Percentiles rank a stretch among this genome's conserved stretches.
phyloP scores from a whole-genome alignment of 1,140 invertebrate genomes.

The Bacillus rossius region DNA sequence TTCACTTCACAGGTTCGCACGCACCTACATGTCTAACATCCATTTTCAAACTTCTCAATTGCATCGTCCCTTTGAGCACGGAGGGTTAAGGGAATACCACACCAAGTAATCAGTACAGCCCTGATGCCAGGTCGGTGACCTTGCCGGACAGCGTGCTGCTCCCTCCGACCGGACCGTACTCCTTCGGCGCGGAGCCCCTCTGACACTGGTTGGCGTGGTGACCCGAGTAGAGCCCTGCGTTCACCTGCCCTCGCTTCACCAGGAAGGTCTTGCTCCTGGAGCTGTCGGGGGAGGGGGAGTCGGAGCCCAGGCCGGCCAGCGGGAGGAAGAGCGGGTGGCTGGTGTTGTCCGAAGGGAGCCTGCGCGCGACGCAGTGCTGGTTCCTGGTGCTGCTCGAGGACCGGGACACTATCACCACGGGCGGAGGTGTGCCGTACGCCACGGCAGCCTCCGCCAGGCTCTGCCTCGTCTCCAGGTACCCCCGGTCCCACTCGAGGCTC shows the following conservation, averaged over 20 bases:
- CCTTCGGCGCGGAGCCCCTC: background rate
- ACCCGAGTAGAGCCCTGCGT: constrained; percentile 56
- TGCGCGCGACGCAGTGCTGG: background rate
- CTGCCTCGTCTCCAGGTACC: background rate
- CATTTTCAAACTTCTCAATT: too few species aligned
- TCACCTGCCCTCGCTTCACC: constrained; percentile 52
- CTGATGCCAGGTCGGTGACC: constrained; percentile 64
- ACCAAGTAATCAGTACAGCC: constrained; percentile 49
- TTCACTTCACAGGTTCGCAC: too few species aligned
- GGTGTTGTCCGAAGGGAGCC: constrained; percentile 14
- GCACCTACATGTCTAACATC: too few species aligned
- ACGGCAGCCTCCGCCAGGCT: background rate
- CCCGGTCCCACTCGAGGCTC: constrained; percentile 10
- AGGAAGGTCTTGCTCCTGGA: constrained; percentile 45
- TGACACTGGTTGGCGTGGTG: constrained; percentile 28
- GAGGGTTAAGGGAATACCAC: too few species aligned
- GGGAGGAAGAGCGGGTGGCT: constrained; percentile 16
- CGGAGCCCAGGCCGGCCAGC: background rate
- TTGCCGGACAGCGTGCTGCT: constrained; percentile 44
- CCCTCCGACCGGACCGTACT: constrained; percentile 2
- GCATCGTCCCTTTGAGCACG: too few species aligned
- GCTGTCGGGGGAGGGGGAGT: background rate
- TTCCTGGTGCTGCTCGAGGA: constrained; percentile 2
- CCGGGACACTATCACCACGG: constrained; percentile 21
- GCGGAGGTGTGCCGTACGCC: background rate